phyloP scores from a whole-genome alignment of 1,140 invertebrate genomes.

The Macrobrachium nipponense region DNA sequence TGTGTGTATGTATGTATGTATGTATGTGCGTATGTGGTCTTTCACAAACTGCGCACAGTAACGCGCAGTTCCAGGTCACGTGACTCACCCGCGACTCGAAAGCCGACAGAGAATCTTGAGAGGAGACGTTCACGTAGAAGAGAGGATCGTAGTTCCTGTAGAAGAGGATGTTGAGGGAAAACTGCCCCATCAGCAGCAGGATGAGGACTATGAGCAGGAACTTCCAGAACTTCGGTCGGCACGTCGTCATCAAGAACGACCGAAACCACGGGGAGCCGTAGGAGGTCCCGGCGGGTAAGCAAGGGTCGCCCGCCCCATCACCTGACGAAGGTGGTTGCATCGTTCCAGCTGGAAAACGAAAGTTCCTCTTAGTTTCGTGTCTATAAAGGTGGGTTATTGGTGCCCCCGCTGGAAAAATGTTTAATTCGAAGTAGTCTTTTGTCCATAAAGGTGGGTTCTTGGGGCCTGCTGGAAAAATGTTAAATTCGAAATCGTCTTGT shows the following conservation, averaged over 20 bases:
- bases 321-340: neutral
- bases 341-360: neutral
- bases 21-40: neutral
- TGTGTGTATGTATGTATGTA: neutral
- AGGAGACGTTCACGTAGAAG: constrained; percentile 45
- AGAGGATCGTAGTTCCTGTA: constrained; percentile 45
- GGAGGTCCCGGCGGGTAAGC: neutral
- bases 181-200: constrained; percentile 28
- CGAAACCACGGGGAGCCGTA: neutral
- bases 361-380: too few species aligned
- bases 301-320: neutral
- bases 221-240: constrained; percentile 26
- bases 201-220: constrained; percentile 21
- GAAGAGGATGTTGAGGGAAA: constrained; percentile 45
- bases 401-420: too few species aligned
- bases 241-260: neutral
- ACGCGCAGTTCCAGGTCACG: neutral
- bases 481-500: too few species aligned
- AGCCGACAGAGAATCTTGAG: neutral
- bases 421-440: too few species aligned
- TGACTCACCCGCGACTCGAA: constrained; percentile 39
- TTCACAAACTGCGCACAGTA: neutral
- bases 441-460: too few species aligned
- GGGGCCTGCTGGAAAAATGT: too few species aligned
- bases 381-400: too few species aligned